These are phyloP conservation scores for Regulus satrapa DNA, from an alignment of 2,113 vertebrate species.

Conservation along the genomic window DNA sequence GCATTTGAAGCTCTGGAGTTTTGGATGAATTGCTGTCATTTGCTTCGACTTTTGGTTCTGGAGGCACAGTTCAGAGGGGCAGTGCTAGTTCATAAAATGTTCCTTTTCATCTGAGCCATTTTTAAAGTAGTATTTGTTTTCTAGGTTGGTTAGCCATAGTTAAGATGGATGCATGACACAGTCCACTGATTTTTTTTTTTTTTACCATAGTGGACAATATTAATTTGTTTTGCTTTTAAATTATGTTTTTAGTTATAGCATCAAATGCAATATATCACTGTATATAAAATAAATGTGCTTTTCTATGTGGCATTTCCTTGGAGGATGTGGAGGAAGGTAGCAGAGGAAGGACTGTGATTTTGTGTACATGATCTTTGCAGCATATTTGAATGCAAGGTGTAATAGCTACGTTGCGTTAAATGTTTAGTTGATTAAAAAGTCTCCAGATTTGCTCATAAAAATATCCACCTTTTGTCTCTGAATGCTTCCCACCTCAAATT, in stretches of 20 bases:
- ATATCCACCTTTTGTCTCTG: neutral
- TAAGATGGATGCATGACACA: neutral
- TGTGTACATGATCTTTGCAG: neutral
- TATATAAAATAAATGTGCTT: neutral
- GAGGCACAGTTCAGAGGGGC: neutral
- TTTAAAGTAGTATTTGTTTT: neutral
- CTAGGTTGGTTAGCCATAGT: neutral
- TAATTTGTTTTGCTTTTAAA: neutral
- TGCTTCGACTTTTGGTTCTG: neutral
- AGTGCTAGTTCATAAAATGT: neutral
- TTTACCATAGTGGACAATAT: neutral
- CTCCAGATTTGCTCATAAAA: neutral
- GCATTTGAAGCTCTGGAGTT: neutral
- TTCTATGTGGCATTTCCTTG: neutral
- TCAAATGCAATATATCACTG: neutral
- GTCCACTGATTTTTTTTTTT: neutral
- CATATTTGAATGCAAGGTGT: neutral
- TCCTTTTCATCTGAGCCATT: neutral
- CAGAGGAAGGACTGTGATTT: neutral
- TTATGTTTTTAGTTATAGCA: slow-evolving; percentile 7
- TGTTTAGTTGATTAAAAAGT: neutral
- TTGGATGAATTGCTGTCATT: neutral
- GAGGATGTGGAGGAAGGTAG: neutral
- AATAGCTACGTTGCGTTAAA: neutral
- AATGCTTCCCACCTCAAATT: neutral